Evolutionary conservation across 1,140 invertebrate species (phyloP).

Genomic region (Ceratoteleas bidentatus): DNA sequence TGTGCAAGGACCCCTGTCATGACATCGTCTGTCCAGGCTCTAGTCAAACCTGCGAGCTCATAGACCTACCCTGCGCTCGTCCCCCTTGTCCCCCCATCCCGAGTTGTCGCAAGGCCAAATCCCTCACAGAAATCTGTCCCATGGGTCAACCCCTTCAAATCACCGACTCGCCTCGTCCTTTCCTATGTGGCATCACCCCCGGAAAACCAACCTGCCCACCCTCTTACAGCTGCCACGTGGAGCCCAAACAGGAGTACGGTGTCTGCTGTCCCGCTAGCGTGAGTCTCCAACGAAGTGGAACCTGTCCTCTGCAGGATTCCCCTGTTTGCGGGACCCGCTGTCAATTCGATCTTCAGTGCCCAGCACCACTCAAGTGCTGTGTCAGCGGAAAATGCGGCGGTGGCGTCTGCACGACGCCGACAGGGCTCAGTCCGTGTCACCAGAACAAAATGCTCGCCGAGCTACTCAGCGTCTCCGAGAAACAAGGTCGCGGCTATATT

Average conservation of each 20-base stretch:
- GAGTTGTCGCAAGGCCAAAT: conserved; percentile 86
- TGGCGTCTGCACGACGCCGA: conserved; percentile 73
- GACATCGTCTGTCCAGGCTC: conserved; percentile 87
- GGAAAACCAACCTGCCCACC: conserved; percentile 92
- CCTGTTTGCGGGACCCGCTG: conserved; percentile 85
- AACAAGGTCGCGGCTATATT: conserved; percentile 89
- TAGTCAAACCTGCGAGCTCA: conserved; percentile 87
- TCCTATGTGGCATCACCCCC: conserved; percentile 89
- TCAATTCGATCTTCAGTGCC: conserved; percentile 89
- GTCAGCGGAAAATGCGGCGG: conserved; percentile 81
- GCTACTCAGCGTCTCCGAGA: conserved; percentile 88
- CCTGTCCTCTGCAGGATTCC: conserved; percentile 84
- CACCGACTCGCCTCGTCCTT: conserved; percentile 88
- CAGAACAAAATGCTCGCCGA: conserved; percentile 90
- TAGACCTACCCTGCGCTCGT: conserved; percentile 88
- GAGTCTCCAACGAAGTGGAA: conserved; percentile 87
- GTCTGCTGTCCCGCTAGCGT: conserved; percentile 91
- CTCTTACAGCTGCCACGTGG: conserved; percentile 89
- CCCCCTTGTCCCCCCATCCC: conserved; percentile 91
- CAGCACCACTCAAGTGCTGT: conserved; percentile 90
- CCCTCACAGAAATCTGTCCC: conserved; percentile 88
- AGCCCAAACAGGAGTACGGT: conserved; percentile 90
- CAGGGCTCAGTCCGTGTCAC: conserved; percentile 83
- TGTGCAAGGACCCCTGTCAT: conserved; percentile 90
- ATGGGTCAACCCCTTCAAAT: conserved; percentile 90